Base-by-base conservation (phyloP, 2,113 vertebrate species). In the Diadophis punctatus region DNA sequence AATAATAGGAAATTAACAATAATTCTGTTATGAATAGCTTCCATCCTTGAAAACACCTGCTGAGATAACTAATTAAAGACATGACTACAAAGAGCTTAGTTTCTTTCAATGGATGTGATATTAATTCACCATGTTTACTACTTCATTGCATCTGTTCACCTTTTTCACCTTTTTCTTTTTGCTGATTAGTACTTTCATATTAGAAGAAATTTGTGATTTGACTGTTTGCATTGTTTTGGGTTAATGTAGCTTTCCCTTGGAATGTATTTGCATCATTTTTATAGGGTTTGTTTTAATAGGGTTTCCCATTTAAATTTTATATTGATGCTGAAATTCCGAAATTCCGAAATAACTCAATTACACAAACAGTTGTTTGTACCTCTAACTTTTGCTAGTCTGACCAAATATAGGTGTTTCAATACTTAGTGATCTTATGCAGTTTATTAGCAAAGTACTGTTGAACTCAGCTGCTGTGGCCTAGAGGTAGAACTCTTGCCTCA, bases 1-100 rank as follows among this genome's bases (percentile, higher is more conserved):
- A 20, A 46, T 34, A 84, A 84, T 92, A 43, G 1, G 46, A 30
- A 93, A 25, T 34, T 52, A 60, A 51, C 90, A 1, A 86, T 51
- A 3, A 85, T 74, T 92, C 43, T 80, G 22, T 34, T 52, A 58
- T 30, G 93, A 91, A 88, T 84, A 55, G 88, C 34, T 89, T 95
- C 91, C 87, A 18, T 84, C 91, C 55, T 86, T 92, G 91, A 92
- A 23, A 90, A 85, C 5, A 14, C 3, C 94, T 94, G 87, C 91
- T 91, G 46, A 92, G 52, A 93, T 87, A 1, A 34, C 68, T 90
- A 91, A 52, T 58, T 60, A 90, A 93, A 94, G 90, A 12, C 9
- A 43, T 92, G 30, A n/a, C 48, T 68, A 34, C 51, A 53, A 22
- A 23, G 18, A 88, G 51, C 27, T 80, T 52, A 80, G 14, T 52